phyloP scores from a whole-genome alignment of 2,888 invertebrate species.

The Schrankia costaestrigalis region DNA sequence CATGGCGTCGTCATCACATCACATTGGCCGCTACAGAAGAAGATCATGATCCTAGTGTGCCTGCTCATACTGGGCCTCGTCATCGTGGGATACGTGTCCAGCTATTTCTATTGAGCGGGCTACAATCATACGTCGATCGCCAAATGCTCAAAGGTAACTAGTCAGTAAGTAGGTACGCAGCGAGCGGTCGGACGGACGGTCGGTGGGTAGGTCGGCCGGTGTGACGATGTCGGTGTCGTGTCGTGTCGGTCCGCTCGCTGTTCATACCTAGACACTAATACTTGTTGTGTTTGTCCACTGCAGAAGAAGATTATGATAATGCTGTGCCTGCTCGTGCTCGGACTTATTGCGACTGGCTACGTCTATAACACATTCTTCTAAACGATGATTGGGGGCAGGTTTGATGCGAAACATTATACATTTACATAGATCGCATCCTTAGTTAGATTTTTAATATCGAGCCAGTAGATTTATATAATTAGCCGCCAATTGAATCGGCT shows the following conservation, averaged over 20 bases:
- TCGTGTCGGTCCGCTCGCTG: constrained; percentile 50
- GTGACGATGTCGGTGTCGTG: no score
- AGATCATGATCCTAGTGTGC: constrained; percentile 95
- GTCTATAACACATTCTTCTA: constrained; percentile 79
- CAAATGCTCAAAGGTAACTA: constrained; percentile 71
- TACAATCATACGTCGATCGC: constrained; percentile 40
- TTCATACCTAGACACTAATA: constrained; percentile 61
- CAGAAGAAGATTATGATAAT: constrained; percentile 97
- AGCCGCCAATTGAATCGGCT: background rate
- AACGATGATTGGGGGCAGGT: constrained; percentile 72
- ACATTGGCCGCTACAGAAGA: constrained; percentile 85
- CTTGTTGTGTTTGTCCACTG: constrained; percentile 77
- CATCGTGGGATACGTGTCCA: constrained; percentile 85
- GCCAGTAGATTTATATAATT: constrained; percentile 22
- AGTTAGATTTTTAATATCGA: constrained; percentile 47
- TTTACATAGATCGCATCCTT: constrained; percentile 53
- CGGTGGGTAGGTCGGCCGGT: no score
- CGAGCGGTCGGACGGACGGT: constrained; percentile 56
- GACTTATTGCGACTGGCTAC: constrained; percentile 83
- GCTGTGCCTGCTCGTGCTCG: constrained; percentile 91
- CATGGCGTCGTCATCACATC: constrained; percentile 53
- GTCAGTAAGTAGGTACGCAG: constrained; percentile 27
- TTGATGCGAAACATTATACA: constrained; percentile 58
- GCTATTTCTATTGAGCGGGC: constrained; percentile 79
- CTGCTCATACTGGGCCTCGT: constrained; percentile 91